These are phyloP conservation scores for Cylloceria caligata DNA, from an alignment of 2,888 invertebrate species.

Conservation along the genomic window DNA sequence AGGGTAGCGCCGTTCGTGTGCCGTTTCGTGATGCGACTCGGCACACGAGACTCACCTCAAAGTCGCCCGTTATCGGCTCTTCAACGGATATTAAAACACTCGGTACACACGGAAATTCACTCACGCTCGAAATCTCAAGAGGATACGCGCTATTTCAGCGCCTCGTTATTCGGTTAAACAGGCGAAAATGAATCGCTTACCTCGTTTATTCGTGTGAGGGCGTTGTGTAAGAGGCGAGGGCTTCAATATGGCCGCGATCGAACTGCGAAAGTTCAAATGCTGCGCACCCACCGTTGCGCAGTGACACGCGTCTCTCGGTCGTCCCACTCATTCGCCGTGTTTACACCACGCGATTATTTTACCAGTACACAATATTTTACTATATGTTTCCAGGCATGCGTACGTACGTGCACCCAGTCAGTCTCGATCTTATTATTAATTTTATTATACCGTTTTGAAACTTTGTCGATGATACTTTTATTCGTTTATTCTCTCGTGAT, in stretches of 20 bases:
- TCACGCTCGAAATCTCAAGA: neutral
- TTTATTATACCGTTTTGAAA: neutral
- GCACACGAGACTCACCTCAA: slow-evolving; percentile 60
- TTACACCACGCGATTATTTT: slow-evolving; percentile 70
- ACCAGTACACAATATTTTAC: neutral
- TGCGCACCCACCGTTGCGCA: slow-evolving; percentile 79
- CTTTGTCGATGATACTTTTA: neutral
- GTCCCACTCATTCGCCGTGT: slow-evolving; percentile 67
- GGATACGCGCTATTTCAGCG: slow-evolving; percentile 53
- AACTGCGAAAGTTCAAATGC: slow-evolving; percentile 79
- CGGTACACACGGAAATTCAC: slow-evolving; percentile 8
- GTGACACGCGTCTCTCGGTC: slow-evolving; percentile 59
- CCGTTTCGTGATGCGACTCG: slow-evolving; percentile 41
- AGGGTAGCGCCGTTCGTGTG: slow-evolving; percentile 47
- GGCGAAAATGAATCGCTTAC: slow-evolving; percentile 77
- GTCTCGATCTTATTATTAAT: neutral
- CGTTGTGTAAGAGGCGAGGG: slow-evolving; percentile 85
- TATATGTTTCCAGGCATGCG: slow-evolving; percentile 64
- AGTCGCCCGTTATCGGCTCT: slow-evolving; percentile 1
- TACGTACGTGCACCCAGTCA: neutral
- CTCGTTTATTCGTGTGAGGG: slow-evolving; percentile 87
- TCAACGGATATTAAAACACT: neutral
- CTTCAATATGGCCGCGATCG: slow-evolving; percentile 83
- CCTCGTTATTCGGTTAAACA: slow-evolving; percentile 64
- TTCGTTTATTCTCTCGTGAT: neutral